These are phyloP conservation scores for Ylistrum balloti DNA, from an alignment of 1,140 invertebrate species.

Conservation along the genomic window DNA sequence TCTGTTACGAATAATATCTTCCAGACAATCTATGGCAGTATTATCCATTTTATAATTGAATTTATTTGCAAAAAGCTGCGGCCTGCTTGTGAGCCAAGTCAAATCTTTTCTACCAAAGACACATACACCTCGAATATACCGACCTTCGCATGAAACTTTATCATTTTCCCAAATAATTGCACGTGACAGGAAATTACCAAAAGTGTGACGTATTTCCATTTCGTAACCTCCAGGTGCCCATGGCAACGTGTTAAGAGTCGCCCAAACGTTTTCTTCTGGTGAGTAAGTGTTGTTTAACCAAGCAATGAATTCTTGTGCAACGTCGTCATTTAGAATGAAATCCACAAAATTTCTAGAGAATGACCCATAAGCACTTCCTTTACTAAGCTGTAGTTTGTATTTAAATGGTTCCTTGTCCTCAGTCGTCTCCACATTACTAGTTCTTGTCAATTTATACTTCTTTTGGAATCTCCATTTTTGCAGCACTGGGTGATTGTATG, in stretches of 20 bases:
- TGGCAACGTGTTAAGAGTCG: constrained; percentile 67
- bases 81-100: constrained; percentile 67
- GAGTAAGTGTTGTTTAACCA: constrained; percentile 70
- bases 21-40: constrained; percentile 75
- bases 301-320: constrained; percentile 60
- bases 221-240: constrained; percentile 69
- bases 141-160: constrained; percentile 60
- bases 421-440: constrained; percentile 57
- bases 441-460: constrained; percentile 49
- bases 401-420: constrained; percentile 58
- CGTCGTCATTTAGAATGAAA: constrained; percentile 62
- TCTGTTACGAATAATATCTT: constrained; percentile 67
- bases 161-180: constrained; percentile 63
- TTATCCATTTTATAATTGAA: constrained; percentile 75
- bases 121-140: constrained; percentile 69
- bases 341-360: constrained; percentile 70
- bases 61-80: constrained; percentile 79
- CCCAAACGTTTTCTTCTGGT: constrained; percentile 72
- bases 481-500: constrained; percentile 57
- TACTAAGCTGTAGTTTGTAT: constrained; percentile 67
- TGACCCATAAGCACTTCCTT: constrained; percentile 69
- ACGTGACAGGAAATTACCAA: constrained; percentile 57
- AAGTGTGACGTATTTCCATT: constrained; percentile 60
- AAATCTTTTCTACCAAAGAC: constrained; percentile 76
- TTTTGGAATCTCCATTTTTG: constrained; percentile 62